Evolutionary conservation across 2,888 invertebrate genomes (phyloP), one percentile per base, ranked within the genome.

Genomic region (Dorcus parallelipipedus): DNA sequence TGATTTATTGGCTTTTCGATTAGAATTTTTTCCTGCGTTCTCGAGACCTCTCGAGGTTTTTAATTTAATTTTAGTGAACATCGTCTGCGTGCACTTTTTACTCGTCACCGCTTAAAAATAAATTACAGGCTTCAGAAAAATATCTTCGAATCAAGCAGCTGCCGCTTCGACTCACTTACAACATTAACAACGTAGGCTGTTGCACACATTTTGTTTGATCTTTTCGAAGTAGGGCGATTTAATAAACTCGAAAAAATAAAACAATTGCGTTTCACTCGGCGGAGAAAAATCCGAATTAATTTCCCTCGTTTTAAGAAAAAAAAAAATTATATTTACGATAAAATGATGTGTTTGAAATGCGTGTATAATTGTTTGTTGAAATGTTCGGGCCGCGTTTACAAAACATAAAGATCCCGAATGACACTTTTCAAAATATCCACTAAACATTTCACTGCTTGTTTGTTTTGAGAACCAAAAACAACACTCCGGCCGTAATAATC

Each of bases 371-470:
- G 74, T 76, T 73, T 75, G 74, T 73, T 73, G 73, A 73, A 73
- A 73, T 71, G 68, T 71, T 71, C 66, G 65, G 66, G 61, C 64
- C 60, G 52, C 63, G 69, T 71, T 71, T 71, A 69, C 69, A 75
- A 77, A 78, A 77, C 77, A 78, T 75, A 73, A 76, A 76, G 77
- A 76, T 77, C 72, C 72, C 69, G 69, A 74, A 76, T 76, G 77
- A 78, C 78, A 78, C 71, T 76, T 77, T 75, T 78, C 78, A 78
- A 76, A 78, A 77, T 77, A 78, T 66, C 69, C 71, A 73, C 71
- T 74, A 72, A 76, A 75, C 73, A 73, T 72, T 72, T 69, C 69
- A 71, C 61, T 69, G 67, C 70, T 68, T 73, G 74, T 73, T 75
- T 73, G 73, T 73, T 74, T 73, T 74, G 73, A 73, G 63, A 69